Percentiles rank a stretch among this genome's conserved stretches.
Conservation (phyloP, 1,140 invertebrate species). For the Araneus ventricosus region DNA sequence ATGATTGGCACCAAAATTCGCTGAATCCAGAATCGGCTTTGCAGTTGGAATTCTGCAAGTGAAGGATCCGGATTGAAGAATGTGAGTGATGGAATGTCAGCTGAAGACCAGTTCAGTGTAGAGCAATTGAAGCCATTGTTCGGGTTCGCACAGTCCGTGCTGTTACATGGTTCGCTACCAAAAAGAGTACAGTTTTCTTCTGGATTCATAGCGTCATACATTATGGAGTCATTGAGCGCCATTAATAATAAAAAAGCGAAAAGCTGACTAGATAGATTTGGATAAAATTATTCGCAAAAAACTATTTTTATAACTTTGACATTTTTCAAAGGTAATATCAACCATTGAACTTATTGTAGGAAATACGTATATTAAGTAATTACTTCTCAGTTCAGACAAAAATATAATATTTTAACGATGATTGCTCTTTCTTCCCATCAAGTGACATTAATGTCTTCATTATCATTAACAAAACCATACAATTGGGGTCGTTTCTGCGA, state of each 20-base stretch:
- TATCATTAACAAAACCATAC: too few relatives aligned
- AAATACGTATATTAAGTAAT: too few relatives aligned
- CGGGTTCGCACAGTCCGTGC: not conserved
- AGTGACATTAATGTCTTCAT: too few relatives aligned
- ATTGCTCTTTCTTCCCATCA: too few relatives aligned
- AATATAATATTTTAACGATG: too few relatives aligned
- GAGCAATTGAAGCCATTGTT: not conserved
- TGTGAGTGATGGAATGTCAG: not conserved
- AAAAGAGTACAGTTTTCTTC: conserved; percentile 25
- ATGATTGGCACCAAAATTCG: conserved; percentile 86
- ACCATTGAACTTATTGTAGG: too few relatives aligned
- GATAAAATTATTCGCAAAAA: not conserved
- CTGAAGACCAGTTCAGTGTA: not conserved
- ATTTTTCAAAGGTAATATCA: too few relatives aligned
- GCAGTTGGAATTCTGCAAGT: conserved; percentile 58
- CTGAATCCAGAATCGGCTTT: conserved; percentile 84
- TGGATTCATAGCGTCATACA: not conserved
- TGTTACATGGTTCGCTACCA: not conserved
- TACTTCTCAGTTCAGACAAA: too few relatives aligned
- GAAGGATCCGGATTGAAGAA: not conserved
- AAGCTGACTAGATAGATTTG: not conserved
- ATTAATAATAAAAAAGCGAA: not conserved
- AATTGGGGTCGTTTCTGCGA: too few relatives aligned
- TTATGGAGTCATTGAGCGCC: not conserved
- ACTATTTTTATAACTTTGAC: not conserved